A percentile compares a stretch with the other conserved stretches of the same genome.
phyloP scores from a whole-genome alignment of 2,797 vertebrate species.

The Protonibea diacanthus region DNA sequence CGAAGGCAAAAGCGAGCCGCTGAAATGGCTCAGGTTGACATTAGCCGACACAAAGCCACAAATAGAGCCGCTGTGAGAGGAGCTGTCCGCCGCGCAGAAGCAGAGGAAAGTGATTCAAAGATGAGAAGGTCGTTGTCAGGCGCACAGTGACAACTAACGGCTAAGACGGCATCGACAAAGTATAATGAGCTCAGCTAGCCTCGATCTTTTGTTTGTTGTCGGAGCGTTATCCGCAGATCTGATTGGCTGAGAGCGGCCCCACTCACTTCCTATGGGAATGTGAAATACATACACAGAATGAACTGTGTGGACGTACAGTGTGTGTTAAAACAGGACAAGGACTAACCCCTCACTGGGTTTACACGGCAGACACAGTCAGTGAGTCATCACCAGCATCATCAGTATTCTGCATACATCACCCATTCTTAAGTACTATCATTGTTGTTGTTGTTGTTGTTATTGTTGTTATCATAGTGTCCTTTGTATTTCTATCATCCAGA shows the following conservation, averaged over 20 bases:
- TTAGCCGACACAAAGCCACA: conserved; percentile 57
- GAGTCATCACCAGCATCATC: conserved; percentile 7
- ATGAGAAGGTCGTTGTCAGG: not conserved
- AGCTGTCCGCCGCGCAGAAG: not conserved
- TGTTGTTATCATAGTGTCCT: not conserved
- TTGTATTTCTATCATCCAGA: too few species aligned
- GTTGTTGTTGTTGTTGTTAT: not conserved
- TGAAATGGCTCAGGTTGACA: conserved; percentile 67
- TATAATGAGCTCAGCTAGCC: conserved; percentile 74
- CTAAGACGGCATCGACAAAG: conserved; percentile 60
- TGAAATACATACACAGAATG: conserved; percentile 37
- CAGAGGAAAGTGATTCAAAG: conserved; percentile 3
- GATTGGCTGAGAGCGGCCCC: conserved; percentile 83
- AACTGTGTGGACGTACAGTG: too few species aligned
- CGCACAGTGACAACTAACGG: conserved; percentile 28
- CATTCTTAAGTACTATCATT: not conserved
- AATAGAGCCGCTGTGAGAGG: not conserved
- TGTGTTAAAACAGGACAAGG: not conserved
- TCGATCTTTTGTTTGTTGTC: conserved; percentile 91
- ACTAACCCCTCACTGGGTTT: not conserved
- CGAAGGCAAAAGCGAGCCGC: conserved; percentile 52
- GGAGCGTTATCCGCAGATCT: conserved; percentile 74
- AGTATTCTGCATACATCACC: not conserved
- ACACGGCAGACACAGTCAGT: not conserved
- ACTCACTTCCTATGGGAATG: conserved; percentile 82